Conservation (phyloP, 2,797 vertebrate species). For the Platyrinchus mystaceus region DNA sequence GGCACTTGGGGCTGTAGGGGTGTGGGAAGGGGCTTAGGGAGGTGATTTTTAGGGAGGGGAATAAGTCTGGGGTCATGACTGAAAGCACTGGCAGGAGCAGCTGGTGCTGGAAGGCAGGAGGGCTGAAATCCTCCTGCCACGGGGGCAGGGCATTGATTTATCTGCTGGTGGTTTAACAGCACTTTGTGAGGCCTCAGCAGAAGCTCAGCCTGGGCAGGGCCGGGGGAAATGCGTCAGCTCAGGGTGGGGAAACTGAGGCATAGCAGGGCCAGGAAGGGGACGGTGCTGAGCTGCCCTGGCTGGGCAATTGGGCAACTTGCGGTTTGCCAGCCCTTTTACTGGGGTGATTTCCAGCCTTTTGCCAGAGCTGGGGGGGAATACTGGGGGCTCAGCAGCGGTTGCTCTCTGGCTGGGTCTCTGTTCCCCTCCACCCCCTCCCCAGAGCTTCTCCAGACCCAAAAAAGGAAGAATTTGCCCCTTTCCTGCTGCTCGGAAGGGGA, state of each 20-base stretch:
- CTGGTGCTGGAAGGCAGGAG: not conserved
- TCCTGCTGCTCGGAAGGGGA: conserved; percentile 65
- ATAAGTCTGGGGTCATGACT: rapidly evolving
- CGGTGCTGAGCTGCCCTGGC: rapidly evolving
- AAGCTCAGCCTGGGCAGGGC: rapidly evolving
- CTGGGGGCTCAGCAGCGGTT: rapidly evolving
- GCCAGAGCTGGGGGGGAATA: rapidly evolving
- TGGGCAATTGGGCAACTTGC: not conserved
- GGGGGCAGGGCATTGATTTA: not conserved
- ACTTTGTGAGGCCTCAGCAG: not conserved
- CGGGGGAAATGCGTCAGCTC: not conserved
- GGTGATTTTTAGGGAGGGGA: not conserved
- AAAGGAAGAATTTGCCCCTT: conserved; percentile 66
- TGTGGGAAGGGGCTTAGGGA: rapidly evolving
- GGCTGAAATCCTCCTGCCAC: not conserved
- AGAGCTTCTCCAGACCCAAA: not conserved
- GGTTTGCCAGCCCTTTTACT: rapidly evolving
- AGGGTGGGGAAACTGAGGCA: conserved; percentile 9
- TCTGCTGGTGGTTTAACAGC: rapidly evolving
- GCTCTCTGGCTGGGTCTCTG: not conserved
- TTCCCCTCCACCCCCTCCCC: not conserved
- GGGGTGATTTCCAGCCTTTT: not conserved
- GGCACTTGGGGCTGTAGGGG: rapidly evolving
- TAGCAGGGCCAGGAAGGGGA: rapidly evolving
- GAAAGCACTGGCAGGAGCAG: rapidly evolving